phyloP scores from a whole-genome alignment of 2,797 vertebrate species.

The Lutjanus argentimaculatus region DNA sequence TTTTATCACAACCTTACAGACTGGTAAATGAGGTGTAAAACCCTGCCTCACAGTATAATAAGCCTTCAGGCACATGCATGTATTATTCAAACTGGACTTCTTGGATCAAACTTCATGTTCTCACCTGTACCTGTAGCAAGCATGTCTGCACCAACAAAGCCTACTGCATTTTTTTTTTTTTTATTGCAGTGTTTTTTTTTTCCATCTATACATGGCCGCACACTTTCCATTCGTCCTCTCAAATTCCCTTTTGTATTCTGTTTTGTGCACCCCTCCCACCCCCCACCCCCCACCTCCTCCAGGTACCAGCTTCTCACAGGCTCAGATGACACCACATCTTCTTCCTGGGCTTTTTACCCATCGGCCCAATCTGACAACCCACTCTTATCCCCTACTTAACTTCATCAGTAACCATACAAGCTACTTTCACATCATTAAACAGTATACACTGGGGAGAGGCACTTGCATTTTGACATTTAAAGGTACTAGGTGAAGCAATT shows the following conservation, averaged over 20 bases:
- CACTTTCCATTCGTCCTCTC: neutral
- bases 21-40: neutral
- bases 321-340: neutral
- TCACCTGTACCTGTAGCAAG: neutral
- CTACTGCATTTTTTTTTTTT: neutral
- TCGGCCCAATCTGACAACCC: neutral
- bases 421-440: neutral
- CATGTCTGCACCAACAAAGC: neutral
- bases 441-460: neutral
- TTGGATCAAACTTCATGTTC: neutral
- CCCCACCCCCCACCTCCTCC: too few species aligned
- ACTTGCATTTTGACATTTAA: neutral
- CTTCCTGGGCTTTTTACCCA: neutral
- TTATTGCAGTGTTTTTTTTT: neutral
- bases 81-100: conserved; percentile 18
- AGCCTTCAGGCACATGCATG: neutral
- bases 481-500: too few species aligned
- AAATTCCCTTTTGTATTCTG: neutral
- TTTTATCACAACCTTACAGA: neutral
- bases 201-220: neutral
- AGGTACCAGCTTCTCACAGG: neutral
- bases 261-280: neutral
- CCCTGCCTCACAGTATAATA: neutral
- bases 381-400: too few species aligned
- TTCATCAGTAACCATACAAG: neutral